phyloP scores from a whole-genome alignment of 2,888 invertebrate genomes.

The Clunio marinus region DNA sequence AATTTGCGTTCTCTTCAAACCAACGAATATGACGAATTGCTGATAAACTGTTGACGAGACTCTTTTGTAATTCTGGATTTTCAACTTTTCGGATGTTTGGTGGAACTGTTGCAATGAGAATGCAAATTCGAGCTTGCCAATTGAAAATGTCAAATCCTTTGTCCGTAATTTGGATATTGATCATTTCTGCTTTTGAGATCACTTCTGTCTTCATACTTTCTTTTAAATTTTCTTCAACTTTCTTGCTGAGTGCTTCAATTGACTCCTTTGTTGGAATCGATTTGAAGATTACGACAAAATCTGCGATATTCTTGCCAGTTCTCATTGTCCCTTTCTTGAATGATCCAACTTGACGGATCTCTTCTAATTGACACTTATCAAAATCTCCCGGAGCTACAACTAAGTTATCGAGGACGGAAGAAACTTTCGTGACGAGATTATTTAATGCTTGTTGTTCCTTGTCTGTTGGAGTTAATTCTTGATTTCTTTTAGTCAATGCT shows the following conservation, averaged over 20 bases:
- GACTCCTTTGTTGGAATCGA: constrained; percentile 94
- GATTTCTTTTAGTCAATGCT: constrained; percentile 87
- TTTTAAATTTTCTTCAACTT: constrained; percentile 82
- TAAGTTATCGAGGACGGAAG: constrained; percentile 87
- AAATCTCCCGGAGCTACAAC: constrained; percentile 92
- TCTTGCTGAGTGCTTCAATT: constrained; percentile 84
- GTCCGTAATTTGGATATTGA: constrained; percentile 56
- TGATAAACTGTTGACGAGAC: constrained; percentile 84
- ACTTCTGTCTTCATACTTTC: constrained; percentile 61
- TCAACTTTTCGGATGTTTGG: constrained; percentile 91
- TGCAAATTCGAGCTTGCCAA: constrained; percentile 78
- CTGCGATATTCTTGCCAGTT: constrained; percentile 90
- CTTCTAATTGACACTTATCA: constrained; percentile 90
- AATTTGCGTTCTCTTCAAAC: constrained; percentile 99
- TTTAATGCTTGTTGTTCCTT: constrained; percentile 88
- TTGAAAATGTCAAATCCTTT: constrained; percentile 86
- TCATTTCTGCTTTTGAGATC: constrained; percentile 57
- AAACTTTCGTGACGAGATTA: constrained; percentile 92
- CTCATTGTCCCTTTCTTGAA: constrained; percentile 98
- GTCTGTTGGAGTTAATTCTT: constrained; percentile 85
- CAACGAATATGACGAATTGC: constrained; percentile 94
- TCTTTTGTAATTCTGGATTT: constrained; percentile 70
- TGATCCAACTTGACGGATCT: constrained; percentile 94
- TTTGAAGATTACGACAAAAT: constrained; percentile 94
- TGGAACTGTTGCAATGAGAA: constrained; percentile 89